Evolutionary conservation across 2,797 vertebrate species (phyloP).

Genomic region (Acrocephalus scirpaceus): DNA sequence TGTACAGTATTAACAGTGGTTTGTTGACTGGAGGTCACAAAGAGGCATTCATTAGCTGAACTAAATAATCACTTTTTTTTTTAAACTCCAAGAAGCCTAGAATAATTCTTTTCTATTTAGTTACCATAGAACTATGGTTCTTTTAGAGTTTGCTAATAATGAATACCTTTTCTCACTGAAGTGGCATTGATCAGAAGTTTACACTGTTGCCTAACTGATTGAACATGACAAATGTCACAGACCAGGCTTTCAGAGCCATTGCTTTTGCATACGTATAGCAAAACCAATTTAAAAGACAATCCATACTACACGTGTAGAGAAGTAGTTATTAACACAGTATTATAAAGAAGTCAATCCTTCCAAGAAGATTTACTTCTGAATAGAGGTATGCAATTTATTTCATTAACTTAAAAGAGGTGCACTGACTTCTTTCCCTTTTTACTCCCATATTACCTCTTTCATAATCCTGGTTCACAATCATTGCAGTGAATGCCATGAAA

Average conservation of each 20-base stretch:
- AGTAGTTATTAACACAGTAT: constrained; percentile 49
- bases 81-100: not conserved
- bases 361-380: constrained; percentile 22
- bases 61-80: constrained; percentile 8
- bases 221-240: constrained; percentile 54
- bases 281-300: constrained; percentile 71
- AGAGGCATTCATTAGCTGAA: constrained; percentile 47
- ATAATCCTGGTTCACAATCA: not conserved
- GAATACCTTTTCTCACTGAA: constrained; percentile 53
- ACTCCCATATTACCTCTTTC: not conserved
- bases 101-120: constrained; percentile 62
- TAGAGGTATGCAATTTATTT: constrained; percentile 48
- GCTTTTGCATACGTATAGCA: constrained; percentile 41
- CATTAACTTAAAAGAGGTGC: constrained; percentile 47
- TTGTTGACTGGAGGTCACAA: not conserved
- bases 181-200: constrained; percentile 63
- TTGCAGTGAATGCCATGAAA: constrained; percentile 23
- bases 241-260: constrained; percentile 44
- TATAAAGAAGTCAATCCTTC: constrained; percentile 42
- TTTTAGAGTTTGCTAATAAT: constrained; percentile 64
- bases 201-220: not conserved
- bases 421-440: not conserved
- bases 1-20: not conserved
- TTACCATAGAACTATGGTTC: not conserved
- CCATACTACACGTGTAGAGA: constrained; percentile 57